A percentile compares a stretch with the other conserved stretches of the same genome.
Conservation (phyloP, 2,888 invertebrate species). For the Cremastinae sp. region DNA sequence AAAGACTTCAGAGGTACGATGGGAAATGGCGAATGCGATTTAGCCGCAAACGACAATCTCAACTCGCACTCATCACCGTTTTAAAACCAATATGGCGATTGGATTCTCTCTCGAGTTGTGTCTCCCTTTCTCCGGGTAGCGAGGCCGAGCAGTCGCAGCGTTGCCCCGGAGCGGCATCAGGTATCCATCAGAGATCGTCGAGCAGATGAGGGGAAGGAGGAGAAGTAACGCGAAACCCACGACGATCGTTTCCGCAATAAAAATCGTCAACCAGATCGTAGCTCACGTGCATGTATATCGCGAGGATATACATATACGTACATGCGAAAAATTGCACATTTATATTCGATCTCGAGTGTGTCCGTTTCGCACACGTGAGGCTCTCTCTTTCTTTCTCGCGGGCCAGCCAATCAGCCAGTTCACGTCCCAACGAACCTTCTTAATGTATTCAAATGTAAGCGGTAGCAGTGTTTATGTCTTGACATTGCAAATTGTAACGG, state of each 20-base stretch:
- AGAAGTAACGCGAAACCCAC: slow-evolving; percentile 62
- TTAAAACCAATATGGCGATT: slow-evolving; percentile 48
- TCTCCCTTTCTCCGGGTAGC: too few relatives aligned
- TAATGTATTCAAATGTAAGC: slow-evolving; percentile 81
- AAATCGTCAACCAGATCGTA: slow-evolving; percentile 79
- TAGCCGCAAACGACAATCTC: slow-evolving; percentile 49
- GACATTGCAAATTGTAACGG: slow-evolving; percentile 80
- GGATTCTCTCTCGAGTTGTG: slow-evolving; percentile 11
- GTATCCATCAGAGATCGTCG: slow-evolving; percentile 30
- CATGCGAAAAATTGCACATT: slow-evolving; percentile 9
- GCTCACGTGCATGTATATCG: slow-evolving; percentile 72
- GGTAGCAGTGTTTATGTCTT: slow-evolving; percentile 80
- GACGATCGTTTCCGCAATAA: slow-evolving; percentile 76
- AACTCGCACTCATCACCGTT: slow-evolving; percentile 48
- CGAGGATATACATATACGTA: slow-evolving; percentile 71
- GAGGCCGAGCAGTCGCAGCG: slow-evolving; percentile 27
- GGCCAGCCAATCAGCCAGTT: slow-evolving; percentile 74
- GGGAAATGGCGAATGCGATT: slow-evolving; percentile 53
- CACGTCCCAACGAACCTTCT: slow-evolving; percentile 67
- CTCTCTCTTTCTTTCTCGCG: slow-evolving; percentile 58
- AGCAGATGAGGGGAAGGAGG: slow-evolving; percentile 4
- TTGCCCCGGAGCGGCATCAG: slow-evolving; percentile 49
- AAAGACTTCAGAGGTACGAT: slow-evolving; percentile 56
- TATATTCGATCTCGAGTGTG: slow-evolving; percentile 10
- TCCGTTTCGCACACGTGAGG: slow-evolving; percentile 7